phyloP scores from a whole-genome alignment of 2,797 vertebrate genomes.

The Muscicapa comitata region DNA sequence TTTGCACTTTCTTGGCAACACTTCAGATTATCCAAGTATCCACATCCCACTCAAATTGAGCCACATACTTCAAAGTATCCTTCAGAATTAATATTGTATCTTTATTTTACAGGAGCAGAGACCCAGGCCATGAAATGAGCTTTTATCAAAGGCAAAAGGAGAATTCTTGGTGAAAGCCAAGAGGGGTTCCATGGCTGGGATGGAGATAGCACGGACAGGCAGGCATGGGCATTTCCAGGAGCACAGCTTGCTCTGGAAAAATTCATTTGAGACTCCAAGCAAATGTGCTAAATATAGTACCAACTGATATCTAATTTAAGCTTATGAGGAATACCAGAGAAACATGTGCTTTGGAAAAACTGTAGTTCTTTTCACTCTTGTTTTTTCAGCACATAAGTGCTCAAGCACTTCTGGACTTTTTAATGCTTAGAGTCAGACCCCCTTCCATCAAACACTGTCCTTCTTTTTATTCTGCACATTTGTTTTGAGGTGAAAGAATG shows the following conservation, averaged over 20 bases:
- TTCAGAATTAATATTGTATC: not conserved
- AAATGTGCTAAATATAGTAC: conserved; percentile 61
- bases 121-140: not conserved
- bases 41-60: not conserved
- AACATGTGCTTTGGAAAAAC: conserved; percentile 55
- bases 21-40: not conserved
- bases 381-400: not conserved
- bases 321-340: conserved; percentile 45
- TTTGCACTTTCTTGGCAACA: not conserved
- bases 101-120: not conserved
- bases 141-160: not conserved
- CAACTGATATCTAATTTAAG: conserved; percentile 47
- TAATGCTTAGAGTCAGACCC: not conserved
- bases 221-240: not conserved
- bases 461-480: not conserved
- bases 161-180: not conserved
- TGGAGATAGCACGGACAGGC: not conserved
- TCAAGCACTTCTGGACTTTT: not conserved
- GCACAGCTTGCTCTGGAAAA: conserved; percentile 7
- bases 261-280: conserved; percentile 33
- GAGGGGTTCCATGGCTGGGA: not conserved
- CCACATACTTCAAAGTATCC: not conserved
- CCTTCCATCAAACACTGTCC: not conserved
- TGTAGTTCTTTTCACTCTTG: not conserved
- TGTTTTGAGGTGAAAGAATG: not conserved